Base-by-base conservation (phyloP, 2,113 vertebrate genomes). In the Puffinus mauretanicus region DNA sequence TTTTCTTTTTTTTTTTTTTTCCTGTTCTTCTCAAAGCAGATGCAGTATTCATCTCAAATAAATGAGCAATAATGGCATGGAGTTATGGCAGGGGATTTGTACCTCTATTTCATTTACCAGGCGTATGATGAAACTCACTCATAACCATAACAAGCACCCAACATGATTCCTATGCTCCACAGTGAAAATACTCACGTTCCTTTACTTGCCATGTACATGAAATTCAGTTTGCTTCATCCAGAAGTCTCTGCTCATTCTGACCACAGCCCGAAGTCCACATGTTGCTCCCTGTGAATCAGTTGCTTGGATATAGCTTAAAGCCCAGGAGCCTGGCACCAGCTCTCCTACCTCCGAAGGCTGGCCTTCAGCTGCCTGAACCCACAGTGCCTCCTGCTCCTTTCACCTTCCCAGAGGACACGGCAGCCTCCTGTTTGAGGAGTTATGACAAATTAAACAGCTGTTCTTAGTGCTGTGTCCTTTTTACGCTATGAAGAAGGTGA, bases 121-220 rank as follows among this genome's bases (percentile, higher is more conserved):
- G 16, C 6, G 25, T 9, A 5, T 20, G 18, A 62, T 34, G 7
- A 62, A 82, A 66, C 3, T 5, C 17, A 42, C 34, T 46, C 27
- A 36, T 30, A 55, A 34, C 7, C 15, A 38, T 5, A 65, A 34
- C 27, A 72, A 2, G 0, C 40, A 61, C 6, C 5, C 9, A 40
- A 5, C 3, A 1, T 7, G 3, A 38, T 49, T 61, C 46, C 8
- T 62, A 1, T 5, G 14, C 1, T 70, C 10, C 21, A 44, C 40
- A 54, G 21, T 32, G 52, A 61, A 87, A 84, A 77, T 26, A 38
- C 6, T 62, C 47, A 71, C 7, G 11, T 7, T 73, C 13, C 14
- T 66, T 75, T 57, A 21, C 13, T 83, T 85, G 19, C 8, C 0
- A 0, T 15, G 17, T 14, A 10, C 1, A 0, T 24, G 34, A 80